These are phyloP conservation scores for Philhelius pedissequus DNA, from an alignment of 2,888 invertebrate genomes.

Conservation along the genomic window DNA sequence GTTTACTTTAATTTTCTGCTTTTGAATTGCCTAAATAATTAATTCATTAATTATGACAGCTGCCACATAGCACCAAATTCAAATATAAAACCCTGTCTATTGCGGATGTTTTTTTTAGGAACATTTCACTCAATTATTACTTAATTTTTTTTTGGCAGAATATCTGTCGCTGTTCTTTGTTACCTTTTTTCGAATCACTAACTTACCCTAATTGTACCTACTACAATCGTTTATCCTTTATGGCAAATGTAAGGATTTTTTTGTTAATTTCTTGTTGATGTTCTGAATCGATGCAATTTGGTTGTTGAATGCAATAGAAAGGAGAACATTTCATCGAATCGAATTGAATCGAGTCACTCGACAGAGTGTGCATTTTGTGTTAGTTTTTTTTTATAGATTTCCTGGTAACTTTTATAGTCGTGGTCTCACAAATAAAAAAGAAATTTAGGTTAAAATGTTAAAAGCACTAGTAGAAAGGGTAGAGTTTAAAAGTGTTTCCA, in stretches of 20 bases:
- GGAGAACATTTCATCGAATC: conserved; percentile 12
- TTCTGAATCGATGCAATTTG: neutral
- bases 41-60: no score
- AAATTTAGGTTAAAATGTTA: neutral
- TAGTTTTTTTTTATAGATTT: neutral
- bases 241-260: neutral
- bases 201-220: neutral
- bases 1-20: no score
- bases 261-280: conserved; percentile 26
- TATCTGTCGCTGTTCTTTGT: no score
- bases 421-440: neutral
- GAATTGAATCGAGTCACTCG: neutral
- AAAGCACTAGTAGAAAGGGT: neutral
- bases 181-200: neutral
- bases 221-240: neutral
- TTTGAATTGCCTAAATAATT: no score
- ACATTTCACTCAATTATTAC: no score
- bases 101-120: no score
- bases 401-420: neutral
- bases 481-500: neutral
- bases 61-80: no score
- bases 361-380: neutral
- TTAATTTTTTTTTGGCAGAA: no score
- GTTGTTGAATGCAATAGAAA: conserved; percentile 3
- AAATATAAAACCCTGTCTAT: no score